Evolutionary conservation across 2,797 vertebrate species (phyloP), one percentile per base, ranked within the genome.

Genomic region (Sebastes nivosus): DNA sequence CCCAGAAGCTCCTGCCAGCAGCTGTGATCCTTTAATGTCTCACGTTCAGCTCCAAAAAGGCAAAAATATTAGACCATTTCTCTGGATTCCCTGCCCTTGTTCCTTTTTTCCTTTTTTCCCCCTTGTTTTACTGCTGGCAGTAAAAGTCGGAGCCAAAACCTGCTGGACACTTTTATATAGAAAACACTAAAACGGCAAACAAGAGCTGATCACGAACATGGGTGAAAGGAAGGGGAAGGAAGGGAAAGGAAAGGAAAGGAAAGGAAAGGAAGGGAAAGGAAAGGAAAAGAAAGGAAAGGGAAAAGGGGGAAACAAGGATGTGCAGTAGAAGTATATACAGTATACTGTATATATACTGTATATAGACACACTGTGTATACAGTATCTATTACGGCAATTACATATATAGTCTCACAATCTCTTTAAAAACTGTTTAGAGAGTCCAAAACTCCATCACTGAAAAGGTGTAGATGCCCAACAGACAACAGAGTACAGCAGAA

Each of bases 181-280:
- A 95, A 94, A 95, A 92, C 93, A 94, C 90, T 95, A 93, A 95
- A 95, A 94, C 71, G 10, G 85, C 88, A 95, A 96, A 95, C 83
- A 78, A 95, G 95, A 91, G 80, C 89, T 93, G 93, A 93, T 95
- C 95, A 95, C 94, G 94, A 95, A 94, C 88, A 91, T 84, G 86
- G 86, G 76, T 67, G 63, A 86, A 83, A 73, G 73, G 36, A 67
- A 74, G 67, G 84, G 60, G 61, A 81, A 66, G 72, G 11, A 76
- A 72, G 59, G 52, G 50, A 66, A 73, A 38, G 20, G 6, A 34
- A 34, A 9, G 32, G 32, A 42, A 69, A 60, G 82, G 58, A 55
- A 81, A 54, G 74, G 10, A 77, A 71, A 25, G 25, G 25, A 25
- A 25, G 1, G 74, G 8, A 77, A 71, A 27, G 25, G 25, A 25